Evolutionary conservation across 2,888 invertebrate species (phyloP).

Genomic region (Euplagia quadripunctaria): DNA sequence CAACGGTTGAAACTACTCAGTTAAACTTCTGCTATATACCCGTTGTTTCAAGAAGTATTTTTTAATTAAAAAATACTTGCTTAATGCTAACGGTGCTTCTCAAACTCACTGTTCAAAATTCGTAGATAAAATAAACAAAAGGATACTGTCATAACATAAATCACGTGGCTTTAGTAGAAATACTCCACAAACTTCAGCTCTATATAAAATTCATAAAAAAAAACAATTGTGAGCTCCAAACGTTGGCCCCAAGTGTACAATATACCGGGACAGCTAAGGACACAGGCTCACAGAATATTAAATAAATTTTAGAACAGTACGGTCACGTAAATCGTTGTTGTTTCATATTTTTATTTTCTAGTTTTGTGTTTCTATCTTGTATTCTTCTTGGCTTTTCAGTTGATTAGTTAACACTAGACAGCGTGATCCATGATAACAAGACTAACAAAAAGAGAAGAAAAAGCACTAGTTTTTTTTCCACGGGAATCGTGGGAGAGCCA

Average conservation of each 20-base stretch:
- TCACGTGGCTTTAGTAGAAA: background rate
- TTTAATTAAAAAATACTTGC: background rate
- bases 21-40: too few species aligned
- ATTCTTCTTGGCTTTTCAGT: background rate
- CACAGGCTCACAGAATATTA: conserved; percentile 45
- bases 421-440: background rate
- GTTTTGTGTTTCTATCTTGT: background rate
- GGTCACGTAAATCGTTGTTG: conserved; percentile 4
- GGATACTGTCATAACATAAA: background rate
- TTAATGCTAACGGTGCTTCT: background rate
- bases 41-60: background rate
- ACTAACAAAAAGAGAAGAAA: background rate
- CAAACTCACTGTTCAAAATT: background rate
- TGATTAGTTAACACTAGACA: background rate
- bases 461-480: background rate
- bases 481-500: too few species aligned
- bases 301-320: conserved; percentile 46
- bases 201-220: conserved; percentile 34
- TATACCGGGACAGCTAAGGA: conserved; percentile 26
- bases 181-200: conserved; percentile 11
- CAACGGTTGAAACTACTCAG: too few species aligned
- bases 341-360: conserved; percentile 1
- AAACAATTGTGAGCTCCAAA: conserved; percentile 37
- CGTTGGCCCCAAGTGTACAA: conserved; percentile 47
- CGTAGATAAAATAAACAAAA: background rate